Conservation (phyloP, 2,888 invertebrate species). For the Heteromyza rotundicornis region DNA sequence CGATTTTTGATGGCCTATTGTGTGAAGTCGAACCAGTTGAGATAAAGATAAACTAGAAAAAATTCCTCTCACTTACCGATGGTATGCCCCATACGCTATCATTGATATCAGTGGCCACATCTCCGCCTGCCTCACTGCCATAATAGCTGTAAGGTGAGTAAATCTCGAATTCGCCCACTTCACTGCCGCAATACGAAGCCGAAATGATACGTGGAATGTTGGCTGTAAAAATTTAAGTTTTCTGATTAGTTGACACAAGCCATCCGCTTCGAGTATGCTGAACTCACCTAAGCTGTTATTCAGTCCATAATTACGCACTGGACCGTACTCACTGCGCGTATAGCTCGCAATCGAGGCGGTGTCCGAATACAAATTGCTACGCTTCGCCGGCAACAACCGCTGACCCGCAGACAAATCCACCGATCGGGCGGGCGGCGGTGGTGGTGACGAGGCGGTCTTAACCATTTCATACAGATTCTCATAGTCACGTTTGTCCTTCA, state of each 20-base stretch:
- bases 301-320: slow-evolving; percentile 53
- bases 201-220: slow-evolving; percentile 69
- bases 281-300: slow-evolving; percentile 58
- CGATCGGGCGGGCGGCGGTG: slow-evolving; percentile 53
- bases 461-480: slow-evolving; percentile 59
- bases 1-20: slow-evolving; percentile 53
- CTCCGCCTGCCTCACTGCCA: slow-evolving; percentile 66
- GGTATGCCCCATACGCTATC: slow-evolving; percentile 62
- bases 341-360: slow-evolving; percentile 55
- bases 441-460: slow-evolving; percentile 49
- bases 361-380: slow-evolving; percentile 50
- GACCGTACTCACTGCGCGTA: slow-evolving; percentile 60
- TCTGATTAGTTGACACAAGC: neutral
- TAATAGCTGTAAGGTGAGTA: slow-evolving; percentile 82
- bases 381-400: slow-evolving; percentile 39
- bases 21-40: neutral
- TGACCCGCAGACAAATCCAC: slow-evolving; percentile 45
- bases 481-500: slow-evolving; percentile 61
- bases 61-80: slow-evolving; percentile 46
- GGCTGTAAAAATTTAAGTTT: slow-evolving; percentile 37
- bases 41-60: slow-evolving; percentile 8
- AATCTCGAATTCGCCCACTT: slow-evolving; percentile 81
- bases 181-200: slow-evolving; percentile 82
- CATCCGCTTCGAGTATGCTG: neutral
- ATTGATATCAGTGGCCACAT: slow-evolving; percentile 60